Base-by-base conservation (phyloP, 1,140 invertebrate species). In the Papilio helenus region DNA sequence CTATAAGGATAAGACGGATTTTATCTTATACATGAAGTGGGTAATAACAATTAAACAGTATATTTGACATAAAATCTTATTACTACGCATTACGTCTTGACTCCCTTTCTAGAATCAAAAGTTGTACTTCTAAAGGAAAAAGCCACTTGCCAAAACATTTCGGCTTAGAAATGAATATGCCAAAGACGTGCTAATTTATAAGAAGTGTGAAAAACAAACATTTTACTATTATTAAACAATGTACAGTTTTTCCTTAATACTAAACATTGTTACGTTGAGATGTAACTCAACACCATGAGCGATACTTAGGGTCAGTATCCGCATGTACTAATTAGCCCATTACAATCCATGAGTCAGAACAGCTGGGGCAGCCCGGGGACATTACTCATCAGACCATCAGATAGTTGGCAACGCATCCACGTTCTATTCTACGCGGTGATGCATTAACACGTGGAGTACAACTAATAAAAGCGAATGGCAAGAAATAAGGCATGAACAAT, bases 321-420 rank as follows among this genome's bases (percentile, higher is more conserved):
- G 23, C 23, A 74, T 26, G 42, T 46, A 74, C 72, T 74, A 74
- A 74, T 74, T 74, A 74, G 42, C n/a, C 72, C 72, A 74, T 49
- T 46, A 20, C 23, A 44, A 44, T 42, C n/a, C 71, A 46, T 74
- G 72, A 74, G 20, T 74, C 72, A 74, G 72, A 29, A 20, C 72
- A 74, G 72, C n/a, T 49, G 72, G 72, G 72, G 29, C 72, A 74
- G 42, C 72, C 72, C 44, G 72, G 20, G 20, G 72, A 16, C 39
- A 44, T 74, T 26, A 49, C 72, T 74, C 72, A 74, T 74, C 20
- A 44, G 39, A 49, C 3, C 72, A 74, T 49, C 72, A 74, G 20
- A 20, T 44, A 74, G 3, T 74, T 74, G 72, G 72, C 72, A 74
- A 20, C 72, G 42, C 44, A 74, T 26, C 72, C n/a, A 74, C 20